Conservation (phyloP, 2,797 vertebrate species). For the Moxostoma hubbsi region DNA sequence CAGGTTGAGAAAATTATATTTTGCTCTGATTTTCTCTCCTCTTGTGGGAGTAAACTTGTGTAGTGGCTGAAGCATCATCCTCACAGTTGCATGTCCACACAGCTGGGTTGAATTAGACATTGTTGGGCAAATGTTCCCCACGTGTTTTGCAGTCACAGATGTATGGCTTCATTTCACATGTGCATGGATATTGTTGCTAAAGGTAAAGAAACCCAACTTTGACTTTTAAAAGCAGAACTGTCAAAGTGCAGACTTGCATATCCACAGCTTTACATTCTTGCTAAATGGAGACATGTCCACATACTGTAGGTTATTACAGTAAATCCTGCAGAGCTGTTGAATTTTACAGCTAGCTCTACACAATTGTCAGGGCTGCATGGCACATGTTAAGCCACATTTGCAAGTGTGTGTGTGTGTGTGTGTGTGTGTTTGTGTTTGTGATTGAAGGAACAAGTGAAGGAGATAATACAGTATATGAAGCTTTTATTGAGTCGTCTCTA, state of each 20-base stretch:
- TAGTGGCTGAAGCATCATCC: constrained; percentile 52
- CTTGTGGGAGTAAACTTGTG: constrained; percentile 38
- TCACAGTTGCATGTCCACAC: constrained; percentile 49
- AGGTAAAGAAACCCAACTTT: constrained; percentile 46
- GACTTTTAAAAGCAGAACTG: constrained; percentile 46
- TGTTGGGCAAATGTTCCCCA: constrained; percentile 52
- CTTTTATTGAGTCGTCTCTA: constrained; percentile 47
- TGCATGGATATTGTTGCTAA: constrained; percentile 51
- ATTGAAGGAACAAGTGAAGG: constrained; percentile 37
- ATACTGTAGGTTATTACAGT: background rate
- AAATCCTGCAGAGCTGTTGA: background rate
- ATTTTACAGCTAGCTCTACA: background rate
- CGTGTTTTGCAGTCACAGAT: constrained; percentile 45
- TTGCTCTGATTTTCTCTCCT: constrained; percentile 49
- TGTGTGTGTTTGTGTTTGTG: constrained; percentile 20
- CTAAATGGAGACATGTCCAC: constrained; percentile 13
- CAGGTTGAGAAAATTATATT: constrained; percentile 39
- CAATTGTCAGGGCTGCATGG: background rate
- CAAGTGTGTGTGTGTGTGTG: constrained; percentile 39
- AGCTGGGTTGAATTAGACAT: constrained; percentile 57
- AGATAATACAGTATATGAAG: constrained; percentile 39
- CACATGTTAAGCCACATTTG: constrained; percentile 25
- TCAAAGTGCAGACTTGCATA: constrained; percentile 36
- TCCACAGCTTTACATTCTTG: constrained; percentile 47
- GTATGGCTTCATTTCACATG: constrained; percentile 38